These are phyloP conservation scores for Synergus laeviventris DNA, from an alignment of 2,888 invertebrate genomes.

Conservation along the genomic window DNA sequence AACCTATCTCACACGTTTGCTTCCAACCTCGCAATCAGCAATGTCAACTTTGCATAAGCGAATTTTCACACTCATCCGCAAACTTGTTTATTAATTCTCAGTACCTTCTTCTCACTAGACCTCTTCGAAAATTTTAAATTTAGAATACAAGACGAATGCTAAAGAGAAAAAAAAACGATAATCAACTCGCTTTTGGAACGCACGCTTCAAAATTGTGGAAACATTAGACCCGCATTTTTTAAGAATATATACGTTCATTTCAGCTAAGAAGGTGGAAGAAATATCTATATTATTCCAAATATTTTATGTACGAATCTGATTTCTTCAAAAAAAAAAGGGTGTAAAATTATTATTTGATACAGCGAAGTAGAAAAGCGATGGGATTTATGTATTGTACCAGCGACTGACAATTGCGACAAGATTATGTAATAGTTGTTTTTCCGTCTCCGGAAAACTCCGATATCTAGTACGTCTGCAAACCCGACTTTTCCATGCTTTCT, in stretches of 20 bases:
- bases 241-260: neutral
- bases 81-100: neutral
- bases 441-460: slow-evolving; percentile 11
- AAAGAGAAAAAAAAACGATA: neutral
- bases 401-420: neutral
- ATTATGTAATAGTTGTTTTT: slow-evolving; percentile 30
- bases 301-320: no score
- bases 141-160: neutral
- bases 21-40: neutral
- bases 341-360: neutral
- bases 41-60: neutral
- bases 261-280: neutral
- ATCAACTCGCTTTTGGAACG: neutral
- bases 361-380: neutral
- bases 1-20: neutral
- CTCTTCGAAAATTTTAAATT: neutral
- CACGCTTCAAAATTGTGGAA: neutral
- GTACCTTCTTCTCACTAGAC: neutral
- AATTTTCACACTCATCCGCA: neutral
- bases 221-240: slow-evolving; percentile 5
- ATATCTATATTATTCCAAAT: no score
- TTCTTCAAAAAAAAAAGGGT: no score
- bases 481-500: slow-evolving; percentile 16
- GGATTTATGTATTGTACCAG: neutral
- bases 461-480: neutral